Evolutionary conservation across 2,113 vertebrate genomes (phyloP), one percentile per base, ranked within the genome.

Genomic region (Holacanthus passer): DNA sequence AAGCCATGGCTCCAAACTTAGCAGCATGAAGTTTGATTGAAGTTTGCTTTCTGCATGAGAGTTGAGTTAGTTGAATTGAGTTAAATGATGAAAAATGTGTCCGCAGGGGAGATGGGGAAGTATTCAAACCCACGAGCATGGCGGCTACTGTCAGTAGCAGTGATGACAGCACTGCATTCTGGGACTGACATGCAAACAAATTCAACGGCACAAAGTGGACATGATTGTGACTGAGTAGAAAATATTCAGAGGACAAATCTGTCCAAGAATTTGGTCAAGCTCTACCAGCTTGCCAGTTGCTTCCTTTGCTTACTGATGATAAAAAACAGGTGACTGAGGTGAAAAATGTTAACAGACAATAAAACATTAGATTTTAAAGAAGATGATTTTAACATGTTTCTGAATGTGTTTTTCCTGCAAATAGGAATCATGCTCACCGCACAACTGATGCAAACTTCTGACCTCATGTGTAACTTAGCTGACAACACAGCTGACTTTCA

Each of bases 271-370:
- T 29, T 41, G 74, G 24, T 50, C 63, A 16, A 24, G n/a, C 45
- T 81, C 52, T 59, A 6, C 13, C 12, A 27, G 14, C 41, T 37
- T 19, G n/a, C 39, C 63, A 39, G 53, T 27, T 2, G 24, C n/a
- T 53, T 71, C 39, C 62, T 65, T 64, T 64, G 32, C 59, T 64
- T 4, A 22, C 27, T 19, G 62, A 32, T 47, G 60, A 72, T 72
- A n/a, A 32, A n/a, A 58, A 81, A 77, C 79, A 81, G 68, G 43
- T 74, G 68, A 64, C 56, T 48, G 27, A 19, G 58, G 41, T 65
- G 47, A 56, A 79, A 74, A 81, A 17, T 47, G 55, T 66, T 45
- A 43, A 35, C 20, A 52, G 55, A 52, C 62, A 43, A 31, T 17
- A 27, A 73, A 31, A 77, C 6, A 39, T 37, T 2, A n/a, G 9